Evolutionary conservation across 2,888 invertebrate species (phyloP), one percentile per base, ranked within the genome.

Genomic region (Allygus modestus): DNA sequence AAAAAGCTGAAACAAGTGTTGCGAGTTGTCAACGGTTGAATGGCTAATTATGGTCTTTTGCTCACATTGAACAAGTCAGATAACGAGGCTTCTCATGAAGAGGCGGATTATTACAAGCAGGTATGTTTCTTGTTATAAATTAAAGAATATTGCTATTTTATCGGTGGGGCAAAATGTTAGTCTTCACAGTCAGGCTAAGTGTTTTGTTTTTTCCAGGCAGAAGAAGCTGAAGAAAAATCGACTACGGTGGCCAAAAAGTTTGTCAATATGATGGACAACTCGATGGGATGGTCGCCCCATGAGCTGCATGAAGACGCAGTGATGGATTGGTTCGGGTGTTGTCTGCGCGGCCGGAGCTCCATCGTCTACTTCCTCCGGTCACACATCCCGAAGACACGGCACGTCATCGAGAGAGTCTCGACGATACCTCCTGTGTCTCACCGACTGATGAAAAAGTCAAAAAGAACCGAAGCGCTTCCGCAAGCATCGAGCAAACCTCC

Each of bases 241-340:
- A 4, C 15, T 0, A 31, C 0, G 17, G 15, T 65, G 65, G 65
- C 31, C 1, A 65, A 65, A 12, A 65, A 0, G 4, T 65, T 65
- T 31, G 17, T 65, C 26, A 31, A 11, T 15, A 28, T 65, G 65
- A 65, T 65, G 65, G 65, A 65, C 28, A 65, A 65, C 65, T 65
- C 9, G 4, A 15, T 9, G 7, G 65, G 65, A 0, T 65, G 65
- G 65, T 17, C 65, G 0, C 65, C 65, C 7, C 28, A 31, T 4
- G 65, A 65, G 17, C 28, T 65, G 20, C 65, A 65, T 15, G 65
- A 65, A 31, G 65, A 65, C 28, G 65, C 65, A 7, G 65, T 65
- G 4, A 65, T 65, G 65, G 65, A 65, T 15, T 65, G 65, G 65
- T 65, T 65, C 28, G 65, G 65, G 0, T 28, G 65, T 5, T 65